A percentile compares a stretch with the other conserved stretches of the same genome.
Evolutionary conservation across 2,888 invertebrate genomes (phyloP).

Genomic region (Anagyrus pseudococci): DNA sequence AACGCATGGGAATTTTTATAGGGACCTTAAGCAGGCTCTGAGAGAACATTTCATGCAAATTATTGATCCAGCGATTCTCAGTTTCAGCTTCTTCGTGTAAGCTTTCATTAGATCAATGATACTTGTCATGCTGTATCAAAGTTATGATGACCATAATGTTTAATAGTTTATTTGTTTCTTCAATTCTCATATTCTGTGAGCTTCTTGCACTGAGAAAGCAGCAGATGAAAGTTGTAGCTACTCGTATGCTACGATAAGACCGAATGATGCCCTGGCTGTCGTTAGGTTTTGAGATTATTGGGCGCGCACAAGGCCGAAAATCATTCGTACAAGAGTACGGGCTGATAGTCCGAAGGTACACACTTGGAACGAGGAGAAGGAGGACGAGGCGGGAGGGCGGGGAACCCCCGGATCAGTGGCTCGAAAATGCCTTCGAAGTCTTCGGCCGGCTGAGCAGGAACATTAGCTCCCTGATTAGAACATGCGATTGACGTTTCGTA

Average conservation of each 20-base stretch:
- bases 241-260: no score
- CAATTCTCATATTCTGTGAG: no score
- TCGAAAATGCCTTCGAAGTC: constrained; percentile 31
- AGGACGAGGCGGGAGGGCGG: not conserved
- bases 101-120: no score
- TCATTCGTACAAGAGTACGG: constrained; percentile 15
- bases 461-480: constrained; percentile 52
- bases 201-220: no score
- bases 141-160: no score
- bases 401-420: constrained; percentile 31
- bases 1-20: not conserved
- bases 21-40: not conserved
- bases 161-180: no score
- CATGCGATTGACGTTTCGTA: constrained; percentile 49
- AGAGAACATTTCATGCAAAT: not conserved
- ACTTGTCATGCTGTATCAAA: no score
- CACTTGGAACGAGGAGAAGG: not conserved
- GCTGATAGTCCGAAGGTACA: not conserved
- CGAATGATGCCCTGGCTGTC: no score
- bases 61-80: constrained; percentile 12
- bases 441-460: constrained; percentile 41
- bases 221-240: no score
- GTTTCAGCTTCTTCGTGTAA: no score
- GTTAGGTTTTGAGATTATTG: no score
- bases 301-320: constrained; percentile 8